Evolutionary conservation across 2,888 invertebrate genomes (phyloP).

Genomic region (Xiphydria camelus): DNA sequence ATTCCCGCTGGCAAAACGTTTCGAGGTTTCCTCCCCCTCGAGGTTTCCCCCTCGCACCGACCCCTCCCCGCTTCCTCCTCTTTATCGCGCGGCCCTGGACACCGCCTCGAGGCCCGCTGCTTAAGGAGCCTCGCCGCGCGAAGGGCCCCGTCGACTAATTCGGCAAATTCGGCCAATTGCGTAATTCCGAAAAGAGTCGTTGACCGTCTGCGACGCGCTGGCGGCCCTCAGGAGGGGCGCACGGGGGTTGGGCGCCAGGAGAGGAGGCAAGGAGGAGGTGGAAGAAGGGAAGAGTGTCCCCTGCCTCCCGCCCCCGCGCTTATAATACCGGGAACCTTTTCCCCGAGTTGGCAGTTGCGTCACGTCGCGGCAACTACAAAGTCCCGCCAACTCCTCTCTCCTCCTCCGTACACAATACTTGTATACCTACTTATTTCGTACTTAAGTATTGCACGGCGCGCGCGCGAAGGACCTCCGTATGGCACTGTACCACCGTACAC

Average conservation of each 20-base stretch:
- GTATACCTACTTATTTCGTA: slow-evolving; percentile 44
- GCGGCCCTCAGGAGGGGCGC: neutral
- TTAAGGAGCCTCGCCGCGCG: slow-evolving; percentile 9
- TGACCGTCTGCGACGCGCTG: slow-evolving; percentile 36
- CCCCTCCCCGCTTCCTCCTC: slow-evolving; percentile 7
- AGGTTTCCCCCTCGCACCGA: too few relatives aligned
- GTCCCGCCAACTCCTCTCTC: slow-evolving; percentile 33
- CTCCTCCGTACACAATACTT: slow-evolving; percentile 34
- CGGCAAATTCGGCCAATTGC: slow-evolving; percentile 56
- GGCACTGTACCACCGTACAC: neutral
- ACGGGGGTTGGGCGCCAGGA: slow-evolving; percentile 8
- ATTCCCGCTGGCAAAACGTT: slow-evolving; percentile 23
- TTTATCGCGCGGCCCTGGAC: slow-evolving; percentile 3
- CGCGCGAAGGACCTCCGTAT: slow-evolving; percentile 7
- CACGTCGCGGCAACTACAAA: slow-evolving; percentile 58
- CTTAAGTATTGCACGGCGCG: slow-evolving; percentile 35
- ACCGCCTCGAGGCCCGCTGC: neutral
- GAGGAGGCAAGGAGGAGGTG: slow-evolving; percentile 17
- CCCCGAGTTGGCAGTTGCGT: slow-evolving; percentile 53
- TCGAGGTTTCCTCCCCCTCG: slow-evolving; percentile 18
- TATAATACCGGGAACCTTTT: slow-evolving; percentile 52
- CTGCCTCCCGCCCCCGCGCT: slow-evolving; percentile 19
- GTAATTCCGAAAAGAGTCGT: slow-evolving; percentile 52
- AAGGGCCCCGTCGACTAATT: slow-evolving; percentile 39
- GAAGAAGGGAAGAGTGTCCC: slow-evolving; percentile 18